phyloP scores from a whole-genome alignment of 2,113 vertebrate species.

The Vulpes ferrilata region DNA sequence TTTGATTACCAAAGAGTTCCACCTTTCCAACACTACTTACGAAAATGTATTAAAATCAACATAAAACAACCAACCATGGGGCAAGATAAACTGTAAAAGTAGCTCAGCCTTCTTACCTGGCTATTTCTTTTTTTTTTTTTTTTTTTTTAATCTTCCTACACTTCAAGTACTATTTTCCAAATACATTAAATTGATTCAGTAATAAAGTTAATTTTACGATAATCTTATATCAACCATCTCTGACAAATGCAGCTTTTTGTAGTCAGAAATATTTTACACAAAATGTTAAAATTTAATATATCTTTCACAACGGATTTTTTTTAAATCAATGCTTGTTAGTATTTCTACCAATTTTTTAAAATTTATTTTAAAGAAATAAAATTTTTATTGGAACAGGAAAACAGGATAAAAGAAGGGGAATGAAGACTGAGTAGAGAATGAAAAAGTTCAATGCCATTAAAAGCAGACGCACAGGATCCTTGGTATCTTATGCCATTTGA shows the following conservation, averaged over 20 bases:
- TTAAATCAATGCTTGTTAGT: constrained; percentile 59
- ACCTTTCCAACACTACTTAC: background rate
- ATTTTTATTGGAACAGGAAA: constrained; percentile 69
- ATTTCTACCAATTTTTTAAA: constrained; percentile 55
- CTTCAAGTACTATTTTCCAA: constrained; percentile 42
- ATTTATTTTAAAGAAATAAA: constrained; percentile 68
- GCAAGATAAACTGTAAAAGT: background rate
- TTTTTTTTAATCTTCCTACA: constrained; percentile 1
- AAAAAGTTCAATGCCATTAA: constrained; percentile 84
- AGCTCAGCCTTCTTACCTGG: background rate
- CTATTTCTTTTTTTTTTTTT: background rate
- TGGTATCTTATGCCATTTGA: constrained; percentile 84
- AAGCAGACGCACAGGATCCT: constrained; percentile 79
- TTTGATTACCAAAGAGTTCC: background rate
- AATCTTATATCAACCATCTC: constrained; percentile 8
- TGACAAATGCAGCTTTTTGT: constrained; percentile 49
- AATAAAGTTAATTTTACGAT: constrained; percentile 62
- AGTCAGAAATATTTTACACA: background rate
- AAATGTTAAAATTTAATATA: constrained; percentile 69
- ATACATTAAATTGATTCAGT: constrained; percentile 11
- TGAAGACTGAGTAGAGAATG: constrained; percentile 73
- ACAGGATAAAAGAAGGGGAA: constrained; percentile 69
- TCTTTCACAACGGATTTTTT: constrained; percentile 62
- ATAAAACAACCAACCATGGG: background rate
- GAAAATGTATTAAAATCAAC: background rate